Base-by-base conservation (phyloP, 2,888 invertebrate genomes). In the Epirrita christyi region DNA sequence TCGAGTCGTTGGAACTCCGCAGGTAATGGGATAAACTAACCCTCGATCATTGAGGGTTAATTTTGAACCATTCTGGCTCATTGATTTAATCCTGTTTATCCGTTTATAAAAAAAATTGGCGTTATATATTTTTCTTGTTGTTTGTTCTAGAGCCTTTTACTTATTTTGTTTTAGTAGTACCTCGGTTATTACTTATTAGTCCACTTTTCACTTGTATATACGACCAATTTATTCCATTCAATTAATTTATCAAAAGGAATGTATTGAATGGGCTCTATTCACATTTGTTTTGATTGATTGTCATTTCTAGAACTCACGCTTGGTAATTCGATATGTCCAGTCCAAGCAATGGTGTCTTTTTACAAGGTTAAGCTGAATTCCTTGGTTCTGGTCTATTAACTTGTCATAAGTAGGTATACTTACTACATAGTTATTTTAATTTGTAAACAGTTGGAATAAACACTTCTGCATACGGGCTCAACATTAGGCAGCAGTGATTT, bases 301-400 rank as follows among this genome's bases (percentile, higher is more conserved):
- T 32, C 14, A 49, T 88, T 91, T 89, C 85, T 80, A 63, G 54
- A 59, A 68, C 59, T 65, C 55, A 61, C 73, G 70, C 76, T 78
- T 70, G 70, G 83, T 73, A 73, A 84, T 69, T 61, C 55, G 75
- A 85, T 77, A 78, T 66, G 55, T 53, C 50, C 52, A 49, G n/a
- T n/a, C n/a, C n/a, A n/a, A n/a, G n/a, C n/a, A n/a, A n/a, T 32
- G 54, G 58, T 72, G 68, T 83, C 75, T 69, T 71, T 64, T 75
- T 77, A 69, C 81, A 82, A 81, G 77, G 78, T 70, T 71, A 80
- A 70, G 75, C 75, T 76, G 72, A 75, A 75, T 76, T 76, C 78
- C 80, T 81, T 76, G 74, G 82, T 72, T 76, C 73, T 72, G 79
- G 79, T 83, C 83, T 83, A 78, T 76, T 82, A 70, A 75, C 55